Conservation (phyloP, 2,888 invertebrate genomes). For the Yponomeuta plumbellus region DNA sequence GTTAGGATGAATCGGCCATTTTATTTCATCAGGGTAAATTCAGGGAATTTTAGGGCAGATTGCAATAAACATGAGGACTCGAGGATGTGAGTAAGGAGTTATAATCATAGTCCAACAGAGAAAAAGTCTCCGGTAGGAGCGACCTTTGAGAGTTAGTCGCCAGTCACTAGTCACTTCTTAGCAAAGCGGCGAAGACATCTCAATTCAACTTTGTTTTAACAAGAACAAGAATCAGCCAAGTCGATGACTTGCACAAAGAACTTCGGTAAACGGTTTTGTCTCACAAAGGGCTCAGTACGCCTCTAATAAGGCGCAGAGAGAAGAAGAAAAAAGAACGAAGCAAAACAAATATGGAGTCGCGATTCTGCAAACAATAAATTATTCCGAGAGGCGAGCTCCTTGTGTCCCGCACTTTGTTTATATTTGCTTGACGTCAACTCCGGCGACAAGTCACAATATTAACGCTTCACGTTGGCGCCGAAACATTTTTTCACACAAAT, state of each 20-base stretch:
- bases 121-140: background rate
- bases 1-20: too few species aligned
- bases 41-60: background rate
- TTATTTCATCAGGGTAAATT: background rate
- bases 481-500: conserved; percentile 16
- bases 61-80: background rate
- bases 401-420: conserved; percentile 44
- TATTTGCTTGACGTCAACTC: conserved; percentile 38
- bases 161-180: background rate
- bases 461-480: conserved; percentile 30
- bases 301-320: conserved; percentile 36
- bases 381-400: conserved; percentile 34
- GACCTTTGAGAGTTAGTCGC: conserved; percentile 1
- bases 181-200: conserved; percentile 4
- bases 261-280: conserved; percentile 33
- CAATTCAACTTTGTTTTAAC: conserved; percentile 11
- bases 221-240: conserved; percentile 23
- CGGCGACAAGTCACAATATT: conserved; percentile 32
- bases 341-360: conserved; percentile 49
- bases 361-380: conserved; percentile 52
- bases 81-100: background rate
- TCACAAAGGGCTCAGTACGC: conserved; percentile 36
- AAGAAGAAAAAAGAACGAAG: conserved; percentile 32
- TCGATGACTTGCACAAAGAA: conserved; percentile 29
- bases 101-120: background rate